These are phyloP conservation scores for Oncorhynchus keta DNA, from an alignment of 2,113 vertebrate species.

Conservation along the genomic window DNA sequence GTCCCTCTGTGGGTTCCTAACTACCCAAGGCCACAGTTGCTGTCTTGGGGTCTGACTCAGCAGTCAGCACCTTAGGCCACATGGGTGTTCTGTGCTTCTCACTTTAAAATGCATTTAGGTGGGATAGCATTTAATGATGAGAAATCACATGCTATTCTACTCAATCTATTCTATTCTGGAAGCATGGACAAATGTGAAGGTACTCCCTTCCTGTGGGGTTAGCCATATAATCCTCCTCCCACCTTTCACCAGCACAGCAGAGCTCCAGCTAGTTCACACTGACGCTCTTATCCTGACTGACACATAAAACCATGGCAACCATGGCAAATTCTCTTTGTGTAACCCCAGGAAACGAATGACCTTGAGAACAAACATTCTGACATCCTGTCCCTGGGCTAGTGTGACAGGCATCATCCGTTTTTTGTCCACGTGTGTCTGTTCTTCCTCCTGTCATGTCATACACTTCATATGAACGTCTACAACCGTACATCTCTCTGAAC, in stretches of 20 bases:
- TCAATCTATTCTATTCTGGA: too few relatives aligned
- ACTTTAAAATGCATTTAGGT: not conserved
- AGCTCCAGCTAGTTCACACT: too few relatives aligned
- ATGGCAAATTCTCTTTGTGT: not conserved
- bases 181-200: too few relatives aligned
- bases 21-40: not conserved
- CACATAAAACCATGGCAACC: constrained; percentile 34
- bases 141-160: not conserved
- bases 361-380: constrained; percentile 1
- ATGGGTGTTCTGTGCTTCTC: too few relatives aligned
- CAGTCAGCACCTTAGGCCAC: not conserved
- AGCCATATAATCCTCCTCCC: not conserved
- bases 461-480: too few relatives aligned
- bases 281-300: not conserved
- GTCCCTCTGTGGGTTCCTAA: not conserved
- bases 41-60: not conserved
- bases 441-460: too few relatives aligned
- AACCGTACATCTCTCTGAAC: too few relatives aligned
- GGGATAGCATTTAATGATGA: not conserved
- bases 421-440: too few relatives aligned
- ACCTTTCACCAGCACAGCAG: not conserved
- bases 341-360: constrained; percentile 1
- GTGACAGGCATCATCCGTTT: too few relatives aligned
- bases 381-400: not conserved
- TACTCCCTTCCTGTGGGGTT: not conserved